Base-by-base conservation (phyloP, 2,797 vertebrate genomes). In the Silurus lanzhouensis region DNA sequence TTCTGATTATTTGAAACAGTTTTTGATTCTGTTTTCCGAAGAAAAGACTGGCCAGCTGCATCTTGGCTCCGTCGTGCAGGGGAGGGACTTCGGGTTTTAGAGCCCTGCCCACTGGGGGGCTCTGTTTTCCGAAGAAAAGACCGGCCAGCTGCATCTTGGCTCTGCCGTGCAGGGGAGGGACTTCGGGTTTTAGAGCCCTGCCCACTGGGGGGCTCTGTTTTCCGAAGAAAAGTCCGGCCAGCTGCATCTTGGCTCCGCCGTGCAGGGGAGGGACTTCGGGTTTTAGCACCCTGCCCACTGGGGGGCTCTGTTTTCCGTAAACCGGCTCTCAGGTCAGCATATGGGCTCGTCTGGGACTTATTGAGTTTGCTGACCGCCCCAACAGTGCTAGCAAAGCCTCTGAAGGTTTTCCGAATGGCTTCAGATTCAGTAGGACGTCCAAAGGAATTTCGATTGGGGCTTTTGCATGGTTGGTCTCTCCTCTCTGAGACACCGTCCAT, bases 401-500 rank as follows among this genome's bases (percentile, higher is more conserved):
- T 93, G 44, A 95, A 92, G 88, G 93, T 95, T 88, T 90, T 94
- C 46, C 92, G 93, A 67, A 91, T 81, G 58, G 91, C 92, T 89
- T 92, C 93, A 0, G 92, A 92, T 55, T 93, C 92, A 48, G 82
- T 58, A 79, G 63, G 85, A 89, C 55, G 89, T 17, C 87, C 90
- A 0, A 87, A 87, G 1, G 88, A 22, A 31, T 71, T 75, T 86
- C 92, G 92, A 27, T 81, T 74, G 13, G 91, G 88, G 81, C 72
- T 91, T 90, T 79, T 91, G 15, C 90, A 85, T 57, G 81, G 82
- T 8, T 85, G 74, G 13, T 91, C 91, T 19, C 46, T 81, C 74
- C 89, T 83, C 48, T 87, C 91, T 82, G 88, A 79, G 88, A 91
- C 15, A 31, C 6, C 44, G 46, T 48, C 70, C 3, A 89, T 83